Evolutionary conservation across 2,888 invertebrate genomes (phyloP).

Genomic region (Stenurella melanura): DNA sequence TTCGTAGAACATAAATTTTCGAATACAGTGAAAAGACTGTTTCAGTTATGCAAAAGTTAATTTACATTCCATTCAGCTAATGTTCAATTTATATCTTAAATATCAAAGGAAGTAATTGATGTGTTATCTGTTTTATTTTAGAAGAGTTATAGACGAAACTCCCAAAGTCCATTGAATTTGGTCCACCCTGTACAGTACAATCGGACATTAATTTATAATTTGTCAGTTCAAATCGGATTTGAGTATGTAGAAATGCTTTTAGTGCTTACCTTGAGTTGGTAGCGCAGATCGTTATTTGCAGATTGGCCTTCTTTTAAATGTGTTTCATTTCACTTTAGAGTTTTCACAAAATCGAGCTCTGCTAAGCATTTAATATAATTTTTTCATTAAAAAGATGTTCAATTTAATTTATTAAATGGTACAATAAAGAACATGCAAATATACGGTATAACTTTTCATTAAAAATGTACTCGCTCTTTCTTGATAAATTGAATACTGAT

Average conservation of each 20-base stretch:
- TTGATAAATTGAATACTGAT: slow-evolving; percentile 33
- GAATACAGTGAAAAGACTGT: too few species aligned
- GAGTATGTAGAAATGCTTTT: not conserved
- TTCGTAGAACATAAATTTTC: too few species aligned
- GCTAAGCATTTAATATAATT: not conserved
- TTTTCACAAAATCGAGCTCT: not conserved
- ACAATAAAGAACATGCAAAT: slow-evolving; percentile 20
- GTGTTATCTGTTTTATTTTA: too few species aligned
- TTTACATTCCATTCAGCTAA: too few species aligned
- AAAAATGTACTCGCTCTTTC: slow-evolving; percentile 24
- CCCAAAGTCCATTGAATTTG: too few species aligned
- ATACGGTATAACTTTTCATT: slow-evolving; percentile 23
- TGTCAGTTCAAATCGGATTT: too few species aligned
- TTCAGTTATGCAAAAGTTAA: too few species aligned
- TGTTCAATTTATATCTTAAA: too few species aligned
- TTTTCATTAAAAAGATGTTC: not conserved
- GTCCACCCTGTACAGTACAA: too few species aligned
- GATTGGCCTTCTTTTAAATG: not conserved
- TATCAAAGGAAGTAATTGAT: too few species aligned
- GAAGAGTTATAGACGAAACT: too few species aligned
- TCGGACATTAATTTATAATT: too few species aligned
- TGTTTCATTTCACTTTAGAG: not conserved
- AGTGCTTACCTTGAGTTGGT: not conserved
- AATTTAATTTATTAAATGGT: slow-evolving; percentile 23
- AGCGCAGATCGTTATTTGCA: not conserved